phyloP scores from a whole-genome alignment of 2,797 vertebrate species.

The Phalanger gymnotis region DNA sequence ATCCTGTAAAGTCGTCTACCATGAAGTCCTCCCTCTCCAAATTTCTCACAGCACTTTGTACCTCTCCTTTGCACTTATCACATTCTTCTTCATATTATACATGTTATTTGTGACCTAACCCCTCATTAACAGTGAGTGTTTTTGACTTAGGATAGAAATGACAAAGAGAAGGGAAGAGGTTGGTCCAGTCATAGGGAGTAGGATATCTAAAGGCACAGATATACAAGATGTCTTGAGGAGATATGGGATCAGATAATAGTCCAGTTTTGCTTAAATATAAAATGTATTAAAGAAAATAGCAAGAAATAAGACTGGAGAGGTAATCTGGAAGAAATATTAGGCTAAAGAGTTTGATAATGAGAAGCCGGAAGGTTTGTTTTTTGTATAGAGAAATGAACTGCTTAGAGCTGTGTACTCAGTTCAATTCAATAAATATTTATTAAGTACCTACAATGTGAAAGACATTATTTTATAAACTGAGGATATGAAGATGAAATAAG shows the following conservation, averaged over 20 bases:
- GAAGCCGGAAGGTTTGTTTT: neutral
- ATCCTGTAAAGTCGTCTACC: neutral
- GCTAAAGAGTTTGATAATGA: neutral
- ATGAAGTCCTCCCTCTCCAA: neutral
- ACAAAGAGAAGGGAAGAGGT: neutral
- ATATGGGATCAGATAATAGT: neutral
- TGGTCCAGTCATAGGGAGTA: neutral
- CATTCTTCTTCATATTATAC: neutral
- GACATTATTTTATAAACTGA: neutral
- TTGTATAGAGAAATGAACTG: neutral
- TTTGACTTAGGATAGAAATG: neutral
- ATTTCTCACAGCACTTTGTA: neutral
- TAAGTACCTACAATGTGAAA: neutral
- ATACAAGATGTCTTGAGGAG: neutral
- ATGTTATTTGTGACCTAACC: neutral
- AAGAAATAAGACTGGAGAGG: neutral
- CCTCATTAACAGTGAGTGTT: neutral
- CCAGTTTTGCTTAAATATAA: neutral
- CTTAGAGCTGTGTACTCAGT: neutral
- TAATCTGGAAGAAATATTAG: neutral
- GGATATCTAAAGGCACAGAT: neutral
- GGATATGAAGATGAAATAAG: neutral
- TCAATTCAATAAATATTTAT: neutral
- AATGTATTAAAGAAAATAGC: neutral
- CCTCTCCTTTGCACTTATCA: neutral